These are phyloP conservation scores for Petrocephalus schoutedeni DNA, from an alignment of 2,797 vertebrate genomes.

Conservation along the genomic window DNA sequence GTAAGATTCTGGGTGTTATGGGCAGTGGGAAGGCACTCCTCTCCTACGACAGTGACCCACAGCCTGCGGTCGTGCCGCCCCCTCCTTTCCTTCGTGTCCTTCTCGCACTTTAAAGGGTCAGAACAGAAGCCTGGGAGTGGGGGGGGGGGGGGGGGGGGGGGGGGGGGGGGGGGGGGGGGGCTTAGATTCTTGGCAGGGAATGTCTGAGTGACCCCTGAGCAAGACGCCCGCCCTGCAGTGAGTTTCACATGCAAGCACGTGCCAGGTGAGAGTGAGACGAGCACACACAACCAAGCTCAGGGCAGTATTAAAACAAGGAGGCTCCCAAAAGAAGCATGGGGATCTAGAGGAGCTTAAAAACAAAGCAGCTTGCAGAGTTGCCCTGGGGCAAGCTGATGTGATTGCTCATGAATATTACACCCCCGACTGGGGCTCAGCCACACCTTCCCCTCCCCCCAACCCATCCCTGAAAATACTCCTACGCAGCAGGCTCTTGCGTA, in stretches of 20 bases:
- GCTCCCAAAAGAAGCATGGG: background rate
- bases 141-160: no score
- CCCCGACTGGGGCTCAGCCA: background rate
- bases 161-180: background rate
- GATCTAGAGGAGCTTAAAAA: background rate
- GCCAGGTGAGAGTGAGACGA: background rate
- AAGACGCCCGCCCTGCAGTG: background rate
- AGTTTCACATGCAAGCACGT: background rate
- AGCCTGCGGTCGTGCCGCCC: background rate
- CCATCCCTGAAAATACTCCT: conserved; percentile 1
- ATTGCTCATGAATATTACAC: conserved; percentile 21
- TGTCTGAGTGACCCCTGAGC: background rate
- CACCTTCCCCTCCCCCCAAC: conserved; percentile 6
- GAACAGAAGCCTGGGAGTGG: background rate
- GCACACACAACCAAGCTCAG: background rate
- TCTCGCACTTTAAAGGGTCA: conserved; percentile 3
- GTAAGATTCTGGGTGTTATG: background rate
- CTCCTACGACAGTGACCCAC: background rate
- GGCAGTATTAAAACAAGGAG: background rate
- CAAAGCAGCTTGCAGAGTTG: background rate
- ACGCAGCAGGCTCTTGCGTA: conserved; percentile 18
- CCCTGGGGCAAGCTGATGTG: conserved; percentile 9
- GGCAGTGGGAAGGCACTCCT: background rate
- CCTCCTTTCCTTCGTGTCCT: background rate
- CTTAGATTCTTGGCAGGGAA: background rate